These are phyloP conservation scores for Drosophila kikkawai DNA, from an alignment of 1,140 invertebrate genomes.

Conservation along the genomic window DNA sequence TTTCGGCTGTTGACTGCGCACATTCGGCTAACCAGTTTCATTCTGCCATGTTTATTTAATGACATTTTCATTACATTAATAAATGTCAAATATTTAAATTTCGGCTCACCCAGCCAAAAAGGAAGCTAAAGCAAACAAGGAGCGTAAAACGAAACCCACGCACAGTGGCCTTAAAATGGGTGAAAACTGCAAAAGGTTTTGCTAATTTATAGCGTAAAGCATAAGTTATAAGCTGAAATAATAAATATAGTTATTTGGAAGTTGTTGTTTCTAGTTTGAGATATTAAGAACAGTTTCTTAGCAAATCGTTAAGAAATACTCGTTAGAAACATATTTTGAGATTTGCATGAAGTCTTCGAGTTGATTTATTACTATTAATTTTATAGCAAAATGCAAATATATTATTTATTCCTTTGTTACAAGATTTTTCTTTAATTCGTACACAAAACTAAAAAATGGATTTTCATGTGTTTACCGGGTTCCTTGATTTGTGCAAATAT, in stretches of 20 bases:
- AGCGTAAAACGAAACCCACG: conserved; percentile 29
- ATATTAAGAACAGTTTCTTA: background rate
- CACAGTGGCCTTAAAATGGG: conserved; percentile 32
- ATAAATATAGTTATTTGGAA: background rate
- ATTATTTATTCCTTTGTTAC: background rate
- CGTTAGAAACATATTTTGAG: background rate
- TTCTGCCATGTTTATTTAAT: conserved; percentile 75
- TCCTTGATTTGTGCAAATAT: conserved; percentile 3
- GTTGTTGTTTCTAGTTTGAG: too few relatives aligned
- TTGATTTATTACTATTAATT: background rate
- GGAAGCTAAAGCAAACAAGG: conserved; percentile 35
- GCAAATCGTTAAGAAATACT: background rate
- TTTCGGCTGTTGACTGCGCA: conserved; percentile 42
- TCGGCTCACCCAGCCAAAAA: conserved; percentile 58
- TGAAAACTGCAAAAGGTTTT: background rate
- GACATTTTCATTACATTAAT: conserved; percentile 80
- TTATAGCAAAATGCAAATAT: too few relatives aligned
- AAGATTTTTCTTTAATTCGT: background rate
- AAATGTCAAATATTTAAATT: conserved; percentile 82
- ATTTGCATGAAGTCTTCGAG: background rate
- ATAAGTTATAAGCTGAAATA: too few relatives aligned
- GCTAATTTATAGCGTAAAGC: background rate
- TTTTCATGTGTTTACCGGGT: background rate
- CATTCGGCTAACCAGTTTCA: conserved; percentile 64
- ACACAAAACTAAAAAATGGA: background rate